Conservation (phyloP, 92 coral and sea anemone species). For the Diadumene lineata region DNA sequence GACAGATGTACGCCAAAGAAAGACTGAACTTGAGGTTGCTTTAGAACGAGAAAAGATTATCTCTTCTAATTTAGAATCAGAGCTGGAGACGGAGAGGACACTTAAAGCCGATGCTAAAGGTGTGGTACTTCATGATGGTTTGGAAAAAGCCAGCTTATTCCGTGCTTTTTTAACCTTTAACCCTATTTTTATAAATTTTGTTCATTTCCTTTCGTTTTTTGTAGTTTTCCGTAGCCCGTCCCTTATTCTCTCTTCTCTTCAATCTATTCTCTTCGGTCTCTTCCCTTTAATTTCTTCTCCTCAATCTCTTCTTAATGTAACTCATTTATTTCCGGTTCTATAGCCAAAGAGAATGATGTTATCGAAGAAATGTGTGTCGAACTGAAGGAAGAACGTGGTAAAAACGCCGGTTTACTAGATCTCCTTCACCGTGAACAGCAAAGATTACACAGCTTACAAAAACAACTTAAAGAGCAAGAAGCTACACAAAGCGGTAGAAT, state of each 20-base stretch:
- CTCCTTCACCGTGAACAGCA: constrained; percentile 68
- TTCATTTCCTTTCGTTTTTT: neutral
- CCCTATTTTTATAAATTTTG: neutral
- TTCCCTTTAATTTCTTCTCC: neutral
- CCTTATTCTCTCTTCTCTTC: neutral
- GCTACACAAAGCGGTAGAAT: constrained; percentile 51
- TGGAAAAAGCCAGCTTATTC: neutral
- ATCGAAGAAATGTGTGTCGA: constrained; percentile 66
- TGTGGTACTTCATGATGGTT: neutral
- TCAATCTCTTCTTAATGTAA: neutral
- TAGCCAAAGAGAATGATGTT: constrained; percentile 74
- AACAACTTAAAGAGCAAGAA: constrained; percentile 40
- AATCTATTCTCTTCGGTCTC: neutral
- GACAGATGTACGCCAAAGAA: constrained; percentile 46
- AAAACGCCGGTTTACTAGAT: constrained; percentile 47
- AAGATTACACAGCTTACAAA: constrained; percentile 44
- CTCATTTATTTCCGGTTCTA: neutral
- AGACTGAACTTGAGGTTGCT: constrained; percentile 72
- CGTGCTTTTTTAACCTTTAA: neutral
- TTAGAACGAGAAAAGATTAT: constrained; percentile 68
- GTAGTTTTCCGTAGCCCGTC: neutral
- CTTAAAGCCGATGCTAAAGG: constrained; percentile 74
- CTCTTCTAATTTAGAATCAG: constrained; percentile 67
- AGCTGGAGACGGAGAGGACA: constrained; percentile 68
- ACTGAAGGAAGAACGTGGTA: constrained; percentile 55